These are phyloP conservation scores for Tethya wilhelma DNA, from an alignment of 37 sponge, comb jelly and placozoan genomes.

Conservation along the genomic window DNA sequence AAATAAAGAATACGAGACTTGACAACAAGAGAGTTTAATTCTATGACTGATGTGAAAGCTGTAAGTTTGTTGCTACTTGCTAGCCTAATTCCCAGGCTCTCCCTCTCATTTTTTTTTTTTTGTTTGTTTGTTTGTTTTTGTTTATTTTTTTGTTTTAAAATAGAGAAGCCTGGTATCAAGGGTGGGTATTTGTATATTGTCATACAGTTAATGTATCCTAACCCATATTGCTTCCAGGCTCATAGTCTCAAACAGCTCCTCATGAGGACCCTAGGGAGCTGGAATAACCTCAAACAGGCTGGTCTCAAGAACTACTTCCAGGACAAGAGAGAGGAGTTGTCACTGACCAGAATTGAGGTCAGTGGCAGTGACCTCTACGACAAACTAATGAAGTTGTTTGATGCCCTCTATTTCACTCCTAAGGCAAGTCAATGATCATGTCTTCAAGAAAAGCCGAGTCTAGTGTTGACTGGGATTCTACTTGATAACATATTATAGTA, in stretches of 20 bases:
- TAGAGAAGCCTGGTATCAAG: too few species aligned
- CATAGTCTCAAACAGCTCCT: background rate
- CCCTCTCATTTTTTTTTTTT: too few species aligned
- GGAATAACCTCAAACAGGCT: constrained; percentile 47
- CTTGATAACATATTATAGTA: too few species aligned
- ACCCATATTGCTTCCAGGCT: too few species aligned
- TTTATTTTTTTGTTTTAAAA: too few species aligned
- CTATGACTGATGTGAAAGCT: background rate
- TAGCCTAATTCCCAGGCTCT: too few species aligned
- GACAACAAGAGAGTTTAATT: background rate
- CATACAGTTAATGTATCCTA: too few species aligned
- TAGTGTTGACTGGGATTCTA: too few species aligned
- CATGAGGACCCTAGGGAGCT: background rate
- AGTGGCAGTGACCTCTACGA: constrained; percentile 24
- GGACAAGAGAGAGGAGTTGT: background rate
- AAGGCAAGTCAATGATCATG: constrained; percentile 31
- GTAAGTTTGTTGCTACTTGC: too few species aligned
- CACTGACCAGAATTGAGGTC: constrained; percentile 31
- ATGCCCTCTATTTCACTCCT: constrained; percentile 54
- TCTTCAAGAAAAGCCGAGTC: too few species aligned
- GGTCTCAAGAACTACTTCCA: constrained; percentile 20
- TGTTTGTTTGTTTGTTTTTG: too few species aligned
- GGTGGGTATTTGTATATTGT: too few species aligned
- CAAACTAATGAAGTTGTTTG: constrained; percentile 45
- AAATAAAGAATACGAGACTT: constrained; percentile 30